Percentiles rank a stretch among this genome's conserved stretches.
Evolutionary conservation across 2,888 invertebrate genomes (phyloP).

Genomic region (Cheilosia scutellata): DNA sequence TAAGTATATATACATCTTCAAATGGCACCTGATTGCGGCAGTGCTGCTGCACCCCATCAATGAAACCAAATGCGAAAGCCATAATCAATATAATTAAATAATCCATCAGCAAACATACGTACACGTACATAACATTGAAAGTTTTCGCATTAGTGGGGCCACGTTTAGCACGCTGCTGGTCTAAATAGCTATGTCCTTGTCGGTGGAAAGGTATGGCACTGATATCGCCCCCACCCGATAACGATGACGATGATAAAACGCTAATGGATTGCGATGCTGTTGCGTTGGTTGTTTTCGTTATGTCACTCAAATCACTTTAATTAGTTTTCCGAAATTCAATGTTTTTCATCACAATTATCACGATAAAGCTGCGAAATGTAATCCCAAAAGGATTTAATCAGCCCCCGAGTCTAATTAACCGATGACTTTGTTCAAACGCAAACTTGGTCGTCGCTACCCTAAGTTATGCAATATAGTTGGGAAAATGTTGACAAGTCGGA

Average conservation of each 20-base stretch:
- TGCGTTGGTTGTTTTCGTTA: conserved; percentile 32
- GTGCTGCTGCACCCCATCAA: background rate
- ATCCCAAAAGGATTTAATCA: conserved; percentile 46
- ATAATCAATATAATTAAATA: conserved; percentile 49
- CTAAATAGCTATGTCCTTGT: too few relatives aligned
- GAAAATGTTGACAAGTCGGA: background rate
- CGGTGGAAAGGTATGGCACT: background rate
- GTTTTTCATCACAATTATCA: conserved; percentile 22
- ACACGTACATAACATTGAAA: conserved; percentile 5
- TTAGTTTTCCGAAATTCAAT: conserved; percentile 49
- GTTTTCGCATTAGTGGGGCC: conserved; percentile 10
- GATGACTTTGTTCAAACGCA: conserved; percentile 39
- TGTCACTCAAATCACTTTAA: conserved; percentile 27
- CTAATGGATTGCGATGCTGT: conserved; percentile 21
- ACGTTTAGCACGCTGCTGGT: background rate
- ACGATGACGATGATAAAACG: conserved; percentile 16
- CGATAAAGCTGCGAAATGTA: conserved; percentile 19
- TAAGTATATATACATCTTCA: background rate
- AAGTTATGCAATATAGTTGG: conserved; percentile 33
- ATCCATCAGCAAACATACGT: conserved; percentile 13
- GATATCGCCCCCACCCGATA: background rate
- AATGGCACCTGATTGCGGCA: conserved; percentile 9
- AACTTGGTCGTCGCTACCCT: conserved; percentile 16
- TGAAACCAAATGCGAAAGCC: conserved; percentile 3
- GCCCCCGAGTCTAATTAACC: conserved; percentile 49